phyloP scores from a whole-genome alignment of 2,888 invertebrate genomes.

The Mythimna pallens region DNA sequence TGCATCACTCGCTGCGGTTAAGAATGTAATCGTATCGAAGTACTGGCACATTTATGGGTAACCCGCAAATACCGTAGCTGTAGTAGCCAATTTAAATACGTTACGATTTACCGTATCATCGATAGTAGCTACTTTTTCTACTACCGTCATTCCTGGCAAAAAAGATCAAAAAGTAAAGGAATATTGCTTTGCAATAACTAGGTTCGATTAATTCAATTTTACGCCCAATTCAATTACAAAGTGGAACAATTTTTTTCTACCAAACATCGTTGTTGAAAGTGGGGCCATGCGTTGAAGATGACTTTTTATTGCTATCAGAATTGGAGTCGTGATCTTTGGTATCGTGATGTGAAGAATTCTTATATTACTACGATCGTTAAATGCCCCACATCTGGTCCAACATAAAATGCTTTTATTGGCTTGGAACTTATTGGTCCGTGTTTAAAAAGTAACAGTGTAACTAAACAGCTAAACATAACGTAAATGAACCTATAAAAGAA shows the following conservation, averaged over 20 bases:
- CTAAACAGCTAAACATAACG: constrained; percentile 59
- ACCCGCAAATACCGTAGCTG: constrained; percentile 50
- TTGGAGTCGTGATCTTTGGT: constrained; percentile 66
- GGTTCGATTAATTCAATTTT: constrained; percentile 71
- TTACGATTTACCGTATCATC: constrained; percentile 61
- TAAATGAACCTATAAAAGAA: constrained; percentile 55
- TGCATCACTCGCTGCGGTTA: constrained; percentile 51
- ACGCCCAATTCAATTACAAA: constrained; percentile 75
- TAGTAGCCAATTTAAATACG: constrained; percentile 58
- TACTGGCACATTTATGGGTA: constrained; percentile 46
- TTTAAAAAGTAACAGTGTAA: constrained; percentile 52
- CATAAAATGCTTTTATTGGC: constrained; percentile 63
- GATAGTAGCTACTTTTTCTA: constrained; percentile 34
- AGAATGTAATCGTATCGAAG: constrained; percentile 57
- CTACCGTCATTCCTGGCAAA: constrained; percentile 2
- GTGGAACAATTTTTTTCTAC: constrained; percentile 64
- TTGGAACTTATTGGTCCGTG: constrained; percentile 44
- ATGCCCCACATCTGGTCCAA: constrained; percentile 59
- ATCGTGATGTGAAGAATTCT: constrained; percentile 62
- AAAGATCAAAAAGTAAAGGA: constrained; percentile 12
- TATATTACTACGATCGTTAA: constrained; percentile 62
- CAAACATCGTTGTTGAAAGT: constrained; percentile 66
- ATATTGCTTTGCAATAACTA: constrained; percentile 42
- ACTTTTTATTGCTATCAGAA: constrained; percentile 66
- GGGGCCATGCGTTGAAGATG: constrained; percentile 58